Base-by-base conservation (phyloP, 2,797 vertebrate genomes). In the Poecilia velifera region DNA sequence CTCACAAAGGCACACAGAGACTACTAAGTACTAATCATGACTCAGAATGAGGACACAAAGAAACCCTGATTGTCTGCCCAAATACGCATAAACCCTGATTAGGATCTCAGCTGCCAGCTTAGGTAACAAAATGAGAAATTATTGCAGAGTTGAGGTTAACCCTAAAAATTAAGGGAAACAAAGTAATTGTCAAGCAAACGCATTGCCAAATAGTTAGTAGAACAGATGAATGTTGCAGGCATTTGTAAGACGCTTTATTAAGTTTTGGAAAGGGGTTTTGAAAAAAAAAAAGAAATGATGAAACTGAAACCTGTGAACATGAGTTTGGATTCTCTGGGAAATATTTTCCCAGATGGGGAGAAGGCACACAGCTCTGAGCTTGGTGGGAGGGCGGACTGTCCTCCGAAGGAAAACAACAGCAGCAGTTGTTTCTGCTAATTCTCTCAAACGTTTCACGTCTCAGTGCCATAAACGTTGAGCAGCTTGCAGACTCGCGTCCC, bases 21-120 rank as follows among this genome's bases (percentile, higher is more conserved):
- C 76, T 82, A 78, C 83, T 76, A 64, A 77, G 81, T 87, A 88
- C 81, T 84, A 89, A 92, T 90, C 84, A 88, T 64, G 88, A 91
- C 82, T 59, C 88, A 89, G 86, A 87, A 8, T 3, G 66, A 79
- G 82, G 78, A 91, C 85, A 91, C 86, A 87, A 81, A 81, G 87
- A 80, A 87, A 81, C 68, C 73, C 78, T 84, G 89, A 91, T 84
- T 84, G 77, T 83, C 57, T 75, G 82, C 78, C 83, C 74, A 71
- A 71, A 71, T 71, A 71, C 41, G n/a, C 68, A 71, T 87, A 83
- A 88, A 82, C 68, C 73, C 81, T 84, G 89, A 91, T 84, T 84
- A 83, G 85, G 84, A 93, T 87, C 84, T 86, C 77, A 76, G 73
- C 66, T 88, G 77, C 77, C 83, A 82, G 76, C 74, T 84, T 80